Percentiles rank a stretch among this genome's conserved stretches.
Conservation (phyloP, 2,113 vertebrate species). For the Danionella cerebrum region DNA sequence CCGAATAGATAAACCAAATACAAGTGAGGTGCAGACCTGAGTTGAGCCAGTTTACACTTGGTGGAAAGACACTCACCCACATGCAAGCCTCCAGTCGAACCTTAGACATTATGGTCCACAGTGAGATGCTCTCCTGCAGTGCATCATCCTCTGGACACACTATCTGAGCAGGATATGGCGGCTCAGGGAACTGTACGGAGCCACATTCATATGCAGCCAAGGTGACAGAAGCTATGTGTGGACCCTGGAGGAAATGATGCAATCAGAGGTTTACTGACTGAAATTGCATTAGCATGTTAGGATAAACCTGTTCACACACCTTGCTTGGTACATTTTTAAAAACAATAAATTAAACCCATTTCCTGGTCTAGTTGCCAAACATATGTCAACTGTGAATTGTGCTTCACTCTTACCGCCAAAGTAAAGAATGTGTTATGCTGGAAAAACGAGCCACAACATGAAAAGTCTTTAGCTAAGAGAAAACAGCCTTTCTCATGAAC, state of each 20-base stretch:
- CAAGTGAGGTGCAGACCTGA: background rate
- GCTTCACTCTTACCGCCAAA: too few species aligned
- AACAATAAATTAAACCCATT: slow-evolving; percentile 14
- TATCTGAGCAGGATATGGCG: slow-evolving; percentile 93
- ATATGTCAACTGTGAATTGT: background rate
- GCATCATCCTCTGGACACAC: slow-evolving; percentile 76
- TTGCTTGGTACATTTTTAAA: background rate
- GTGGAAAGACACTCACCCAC: slow-evolving; percentile 80
- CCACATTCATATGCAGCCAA: slow-evolving; percentile 96
- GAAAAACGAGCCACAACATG: background rate
- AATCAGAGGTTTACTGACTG: background rate
- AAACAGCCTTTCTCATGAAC: too few species aligned
- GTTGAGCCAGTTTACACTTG: background rate
- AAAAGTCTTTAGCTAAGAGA: background rate
- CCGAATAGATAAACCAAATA: too few species aligned
- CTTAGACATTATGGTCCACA: slow-evolving; percentile 97
- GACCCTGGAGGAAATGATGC: slow-evolving; percentile 70
- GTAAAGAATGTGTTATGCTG: background rate
- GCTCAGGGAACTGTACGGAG: slow-evolving; percentile 93
- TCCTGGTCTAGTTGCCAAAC: background rate
- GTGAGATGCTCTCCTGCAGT: slow-evolving; percentile 68
- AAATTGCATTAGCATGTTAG: background rate
- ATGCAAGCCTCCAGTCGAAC: slow-evolving; percentile 98
- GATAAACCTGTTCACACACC: background rate
- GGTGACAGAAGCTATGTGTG: slow-evolving; percentile 97